phyloP scores from a whole-genome alignment of 2,888 invertebrate genomes.

The Ametastegia equiseti region DNA sequence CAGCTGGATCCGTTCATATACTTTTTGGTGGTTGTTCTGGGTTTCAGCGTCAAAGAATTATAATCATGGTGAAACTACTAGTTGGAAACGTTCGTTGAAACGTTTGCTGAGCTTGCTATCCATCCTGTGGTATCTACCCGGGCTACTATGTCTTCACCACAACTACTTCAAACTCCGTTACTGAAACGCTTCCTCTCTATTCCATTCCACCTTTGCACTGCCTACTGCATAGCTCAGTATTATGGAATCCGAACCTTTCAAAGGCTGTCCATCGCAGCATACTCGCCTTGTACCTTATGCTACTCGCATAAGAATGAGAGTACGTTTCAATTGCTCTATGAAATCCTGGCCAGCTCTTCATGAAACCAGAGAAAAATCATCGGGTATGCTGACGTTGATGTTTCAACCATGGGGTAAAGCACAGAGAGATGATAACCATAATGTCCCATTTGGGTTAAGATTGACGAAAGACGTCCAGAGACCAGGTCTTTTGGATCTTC shows the following conservation, averaged over 20 bases:
- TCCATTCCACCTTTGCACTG: not conserved
- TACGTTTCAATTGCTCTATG: too few relatives aligned
- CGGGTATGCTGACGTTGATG: not conserved
- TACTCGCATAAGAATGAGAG: not conserved
- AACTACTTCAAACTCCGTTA: conserved; percentile 2
- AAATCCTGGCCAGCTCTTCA: too few relatives aligned
- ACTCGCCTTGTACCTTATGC: not conserved
- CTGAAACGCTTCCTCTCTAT: not conserved
- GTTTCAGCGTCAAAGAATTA: not conserved
- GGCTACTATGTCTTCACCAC: not conserved
- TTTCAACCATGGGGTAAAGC: too few relatives aligned
- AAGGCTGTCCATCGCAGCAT: not conserved
- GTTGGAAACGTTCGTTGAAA: not conserved
- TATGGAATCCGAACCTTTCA: not conserved
- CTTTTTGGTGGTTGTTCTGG: not conserved
- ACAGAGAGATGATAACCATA: too few relatives aligned
- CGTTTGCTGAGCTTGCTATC: conserved; percentile 11
- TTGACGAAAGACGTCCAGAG: too few relatives aligned
- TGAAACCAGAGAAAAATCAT: not conserved
- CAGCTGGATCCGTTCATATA: conserved; percentile 20
- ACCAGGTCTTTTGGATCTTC: too few relatives aligned
- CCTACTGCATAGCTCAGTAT: not conserved
- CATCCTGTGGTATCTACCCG: not conserved
- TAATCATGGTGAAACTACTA: not conserved
- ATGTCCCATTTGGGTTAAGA: too few relatives aligned